These are phyloP conservation scores for Gonatopus flavifemur DNA, from an alignment of 1,140 invertebrate species.

Conservation along the genomic window DNA sequence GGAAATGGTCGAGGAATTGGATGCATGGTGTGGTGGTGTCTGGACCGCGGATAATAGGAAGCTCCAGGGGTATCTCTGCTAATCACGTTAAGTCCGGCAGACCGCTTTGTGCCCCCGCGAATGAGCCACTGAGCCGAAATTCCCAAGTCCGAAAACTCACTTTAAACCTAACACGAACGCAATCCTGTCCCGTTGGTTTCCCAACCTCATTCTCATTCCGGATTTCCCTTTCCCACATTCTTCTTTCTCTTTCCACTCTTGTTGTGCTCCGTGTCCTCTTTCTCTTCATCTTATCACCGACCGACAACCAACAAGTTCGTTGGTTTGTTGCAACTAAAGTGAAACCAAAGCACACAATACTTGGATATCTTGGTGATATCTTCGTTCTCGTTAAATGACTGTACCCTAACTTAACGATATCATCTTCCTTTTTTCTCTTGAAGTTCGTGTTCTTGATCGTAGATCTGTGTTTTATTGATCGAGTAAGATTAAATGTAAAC, in stretches of 20 bases:
- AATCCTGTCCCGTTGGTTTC: no score
- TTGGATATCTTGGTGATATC: no score
- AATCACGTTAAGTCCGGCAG: slow-evolving; percentile 55
- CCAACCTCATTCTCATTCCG: no score
- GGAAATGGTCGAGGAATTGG: slow-evolving; percentile 30
- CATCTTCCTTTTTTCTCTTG: no score
- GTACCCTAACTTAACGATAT: no score
- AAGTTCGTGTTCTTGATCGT: no score
- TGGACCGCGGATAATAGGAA: slow-evolving; percentile 49
- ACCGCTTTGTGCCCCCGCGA: slow-evolving; percentile 52
- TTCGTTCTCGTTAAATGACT: no score
- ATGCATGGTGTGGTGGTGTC: slow-evolving; percentile 40
- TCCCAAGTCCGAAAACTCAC: slow-evolving; percentile 42
- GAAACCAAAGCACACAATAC: no score
- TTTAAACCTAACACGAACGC: slow-evolving; percentile 33
- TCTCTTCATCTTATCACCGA: not conserved
- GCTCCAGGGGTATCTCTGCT: slow-evolving; percentile 50
- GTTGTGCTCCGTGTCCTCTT: slow-evolving; percentile 9
- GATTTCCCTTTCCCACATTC: slow-evolving; percentile 28
- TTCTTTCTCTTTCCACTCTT: slow-evolving; percentile 17
- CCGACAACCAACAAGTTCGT: not conserved
- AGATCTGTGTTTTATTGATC: no score
- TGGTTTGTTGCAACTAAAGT: no score
- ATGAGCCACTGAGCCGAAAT: slow-evolving; percentile 43
- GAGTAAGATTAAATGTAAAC: no score